These are phyloP conservation scores for Rhabdornis inornatus DNA, from an alignment of 2,113 vertebrate species.

Conservation along the genomic window DNA sequence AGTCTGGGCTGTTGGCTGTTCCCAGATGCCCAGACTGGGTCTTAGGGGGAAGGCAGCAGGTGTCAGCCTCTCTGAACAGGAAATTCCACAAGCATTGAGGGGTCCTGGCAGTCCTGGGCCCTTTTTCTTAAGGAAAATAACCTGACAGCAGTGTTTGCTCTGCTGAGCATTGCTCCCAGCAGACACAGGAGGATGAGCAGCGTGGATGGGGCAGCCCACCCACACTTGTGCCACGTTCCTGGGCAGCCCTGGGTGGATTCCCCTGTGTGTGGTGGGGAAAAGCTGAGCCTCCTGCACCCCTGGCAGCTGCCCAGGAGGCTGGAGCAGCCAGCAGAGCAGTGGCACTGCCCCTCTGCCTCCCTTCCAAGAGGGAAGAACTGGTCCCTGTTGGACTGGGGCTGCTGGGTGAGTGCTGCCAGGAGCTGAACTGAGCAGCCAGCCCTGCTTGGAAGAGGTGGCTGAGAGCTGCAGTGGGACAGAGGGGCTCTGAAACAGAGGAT, in stretches of 20 bases:
- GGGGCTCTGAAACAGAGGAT: background rate
- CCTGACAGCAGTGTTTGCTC: background rate
- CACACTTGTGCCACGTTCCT: rapidly evolving
- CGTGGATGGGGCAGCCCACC: background rate
- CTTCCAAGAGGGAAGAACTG: background rate
- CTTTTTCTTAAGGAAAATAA: background rate
- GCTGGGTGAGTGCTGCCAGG: background rate
- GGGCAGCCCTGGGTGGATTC: background rate
- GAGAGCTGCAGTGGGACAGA: background rate
- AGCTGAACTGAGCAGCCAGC: background rate
- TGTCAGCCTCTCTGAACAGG: background rate
- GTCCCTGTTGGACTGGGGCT: background rate
- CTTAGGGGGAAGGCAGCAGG: background rate
- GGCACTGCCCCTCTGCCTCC: background rate
- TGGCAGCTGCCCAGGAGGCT: background rate
- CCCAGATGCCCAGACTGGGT: background rate
- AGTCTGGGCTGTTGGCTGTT: background rate
- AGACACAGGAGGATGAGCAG: background rate
- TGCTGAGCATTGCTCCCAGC: background rate
- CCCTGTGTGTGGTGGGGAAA: background rate
- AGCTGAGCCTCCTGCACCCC: background rate
- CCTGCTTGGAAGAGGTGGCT: background rate
- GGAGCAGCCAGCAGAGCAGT: background rate
- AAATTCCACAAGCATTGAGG: background rate
- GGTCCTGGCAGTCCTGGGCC: too few species aligned